Conservation (phyloP, 2,888 invertebrate species). For the Matsumyia berberina region DNA sequence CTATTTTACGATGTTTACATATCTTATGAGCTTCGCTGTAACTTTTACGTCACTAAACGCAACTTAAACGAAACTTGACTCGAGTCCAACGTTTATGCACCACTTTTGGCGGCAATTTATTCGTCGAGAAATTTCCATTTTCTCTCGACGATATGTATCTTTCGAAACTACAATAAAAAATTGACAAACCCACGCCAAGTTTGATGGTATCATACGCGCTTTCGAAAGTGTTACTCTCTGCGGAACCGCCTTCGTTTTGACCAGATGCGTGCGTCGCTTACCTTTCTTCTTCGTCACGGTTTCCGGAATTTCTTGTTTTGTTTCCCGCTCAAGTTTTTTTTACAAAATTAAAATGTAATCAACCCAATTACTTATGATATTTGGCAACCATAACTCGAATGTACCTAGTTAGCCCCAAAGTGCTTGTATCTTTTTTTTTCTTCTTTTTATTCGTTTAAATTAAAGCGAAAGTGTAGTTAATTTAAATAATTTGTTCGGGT, state of each 20-base stretch:
- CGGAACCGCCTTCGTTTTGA: slow-evolving; percentile 7
- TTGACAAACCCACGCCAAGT: slow-evolving; percentile 20
- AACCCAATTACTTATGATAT: slow-evolving; percentile 16
- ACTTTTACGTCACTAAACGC: neutral
- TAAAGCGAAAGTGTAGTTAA: slow-evolving; percentile 60
- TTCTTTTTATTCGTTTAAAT: slow-evolving; percentile 45
- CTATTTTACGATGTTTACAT: neutral
- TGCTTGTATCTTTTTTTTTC: neutral
- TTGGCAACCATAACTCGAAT: slow-evolving; percentile 12
- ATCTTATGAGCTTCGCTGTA: neutral
- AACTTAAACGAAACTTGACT: neutral
- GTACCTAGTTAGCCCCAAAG: neutral
- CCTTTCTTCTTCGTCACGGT: neutral
- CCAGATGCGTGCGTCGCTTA: slow-evolving; percentile 15
- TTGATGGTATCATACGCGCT: slow-evolving; percentile 11
- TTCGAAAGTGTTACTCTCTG: slow-evolving; percentile 4
- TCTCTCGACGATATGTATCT: slow-evolving; percentile 9
- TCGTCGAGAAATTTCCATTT: slow-evolving; percentile 11
- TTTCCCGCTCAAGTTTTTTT: neutral
- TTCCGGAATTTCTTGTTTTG: slow-evolving; percentile 18
- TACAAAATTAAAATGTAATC: slow-evolving; percentile 37
- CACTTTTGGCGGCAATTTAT: slow-evolving; percentile 1
- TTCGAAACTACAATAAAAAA: slow-evolving; percentile 16
- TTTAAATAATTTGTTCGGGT: slow-evolving; percentile 49
- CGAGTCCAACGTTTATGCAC: neutral